These are phyloP conservation scores for Epistrophe eligans DNA, from an alignment of 2,888 invertebrate genomes.

Conservation along the genomic window DNA sequence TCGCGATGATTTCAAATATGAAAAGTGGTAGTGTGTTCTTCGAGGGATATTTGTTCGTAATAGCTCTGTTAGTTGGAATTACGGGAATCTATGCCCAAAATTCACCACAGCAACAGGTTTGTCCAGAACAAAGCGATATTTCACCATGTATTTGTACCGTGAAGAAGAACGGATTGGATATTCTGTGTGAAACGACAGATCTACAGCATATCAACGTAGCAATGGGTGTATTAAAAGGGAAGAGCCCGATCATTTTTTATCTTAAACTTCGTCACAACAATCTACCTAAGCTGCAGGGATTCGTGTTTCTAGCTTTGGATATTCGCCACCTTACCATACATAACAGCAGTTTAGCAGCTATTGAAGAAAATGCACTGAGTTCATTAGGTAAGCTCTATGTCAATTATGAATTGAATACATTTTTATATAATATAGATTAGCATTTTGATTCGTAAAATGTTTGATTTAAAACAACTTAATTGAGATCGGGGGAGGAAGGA, in stretches of 20 bases:
- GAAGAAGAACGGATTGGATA: slow-evolving; percentile 94
- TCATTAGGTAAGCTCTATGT: slow-evolving; percentile 89
- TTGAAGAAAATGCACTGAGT: slow-evolving; percentile 94
- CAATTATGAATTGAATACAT: not conserved
- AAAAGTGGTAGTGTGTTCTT: slow-evolving; percentile 48
- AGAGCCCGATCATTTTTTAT: slow-evolving; percentile 93
- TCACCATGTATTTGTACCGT: slow-evolving; percentile 93
- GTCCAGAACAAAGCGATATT: slow-evolving; percentile 90
- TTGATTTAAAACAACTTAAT: too few relatives aligned
- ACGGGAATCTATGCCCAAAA: slow-evolving; percentile 78
- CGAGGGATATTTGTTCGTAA: slow-evolving; percentile 43
- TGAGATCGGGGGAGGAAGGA: too few relatives aligned
- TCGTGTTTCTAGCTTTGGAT: slow-evolving; percentile 93
- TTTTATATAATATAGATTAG: too few relatives aligned
- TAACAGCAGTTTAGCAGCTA: slow-evolving; percentile 93
- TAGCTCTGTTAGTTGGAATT: slow-evolving; percentile 49
- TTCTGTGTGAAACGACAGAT: slow-evolving; percentile 94
- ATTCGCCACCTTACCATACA: slow-evolving; percentile 95
- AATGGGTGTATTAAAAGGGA: slow-evolving; percentile 92
- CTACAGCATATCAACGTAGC: slow-evolving; percentile 91
- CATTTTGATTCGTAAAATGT: too few relatives aligned
- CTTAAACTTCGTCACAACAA: slow-evolving; percentile 94
- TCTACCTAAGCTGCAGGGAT: slow-evolving; percentile 92
- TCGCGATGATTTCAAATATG: slow-evolving; percentile 68
- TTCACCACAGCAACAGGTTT: slow-evolving; percentile 86